A percentile compares a stretch with the other conserved stretches of the same genome.
These are phyloP conservation scores for Lepidonotus clava DNA, from an alignment of 2,888 invertebrate species.

Conservation along the genomic window DNA sequence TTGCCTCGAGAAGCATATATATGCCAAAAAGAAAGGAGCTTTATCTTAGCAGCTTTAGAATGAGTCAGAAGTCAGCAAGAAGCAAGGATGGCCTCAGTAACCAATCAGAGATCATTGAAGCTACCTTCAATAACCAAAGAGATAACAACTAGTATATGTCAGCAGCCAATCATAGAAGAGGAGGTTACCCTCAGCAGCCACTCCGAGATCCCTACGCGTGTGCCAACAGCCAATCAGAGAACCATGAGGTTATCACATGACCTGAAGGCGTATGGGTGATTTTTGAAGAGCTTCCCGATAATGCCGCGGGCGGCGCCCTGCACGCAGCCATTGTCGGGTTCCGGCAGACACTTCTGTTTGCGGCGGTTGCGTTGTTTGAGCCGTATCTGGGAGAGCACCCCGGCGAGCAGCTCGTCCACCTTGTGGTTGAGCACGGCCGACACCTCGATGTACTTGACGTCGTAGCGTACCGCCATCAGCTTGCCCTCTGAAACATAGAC, in stretches of 20 bases:
- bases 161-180: too few species aligned
- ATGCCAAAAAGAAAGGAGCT: too few species aligned
- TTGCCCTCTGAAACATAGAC: slow-evolving; percentile 89
- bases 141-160: too few species aligned
- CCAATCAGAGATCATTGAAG: slow-evolving; percentile 26
- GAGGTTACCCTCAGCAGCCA: too few species aligned
- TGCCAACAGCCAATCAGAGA: slow-evolving; percentile 39
- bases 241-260: slow-evolving; percentile 82
- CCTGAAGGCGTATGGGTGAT: slow-evolving; percentile 77
- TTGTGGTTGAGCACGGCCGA: slow-evolving; percentile 98
- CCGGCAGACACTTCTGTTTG: slow-evolving; percentile 60
- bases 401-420: slow-evolving; percentile 96
- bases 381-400: slow-evolving; percentile 93
- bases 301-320: slow-evolving; percentile 60
- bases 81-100: too few species aligned
- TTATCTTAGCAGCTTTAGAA: too few species aligned
- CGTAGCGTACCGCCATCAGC: slow-evolving; percentile 93
- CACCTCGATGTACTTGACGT: slow-evolving; percentile 96
- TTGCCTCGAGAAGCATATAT: too few species aligned
- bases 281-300: slow-evolving; percentile 74
- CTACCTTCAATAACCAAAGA: too few species aligned
- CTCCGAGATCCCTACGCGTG: not conserved
- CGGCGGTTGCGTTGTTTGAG: slow-evolving; percentile 83
- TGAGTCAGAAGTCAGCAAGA: too few species aligned
- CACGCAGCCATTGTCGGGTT: slow-evolving; percentile 55